Evolutionary conservation across 2,113 vertebrate species (phyloP).

Genomic region (Trinectes maculatus): DNA sequence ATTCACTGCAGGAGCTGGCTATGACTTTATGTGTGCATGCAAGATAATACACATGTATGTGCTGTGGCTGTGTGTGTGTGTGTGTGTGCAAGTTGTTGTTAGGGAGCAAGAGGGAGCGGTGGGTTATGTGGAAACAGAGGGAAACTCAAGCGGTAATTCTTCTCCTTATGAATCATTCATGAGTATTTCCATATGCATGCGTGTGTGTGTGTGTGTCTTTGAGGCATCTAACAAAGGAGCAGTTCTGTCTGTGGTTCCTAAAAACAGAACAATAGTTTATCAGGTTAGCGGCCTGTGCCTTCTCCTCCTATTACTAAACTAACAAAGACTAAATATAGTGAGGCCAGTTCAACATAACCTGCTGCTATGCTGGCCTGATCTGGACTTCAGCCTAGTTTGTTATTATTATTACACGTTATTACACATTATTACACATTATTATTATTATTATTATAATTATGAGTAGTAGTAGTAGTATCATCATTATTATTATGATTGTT

Average conservation of each 20-base stretch:
- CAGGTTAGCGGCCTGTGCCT: not conserved
- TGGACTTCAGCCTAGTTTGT: too few species aligned
- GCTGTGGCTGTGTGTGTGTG: not conserved
- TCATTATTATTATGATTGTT: too few species aligned
- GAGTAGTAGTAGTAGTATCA: too few species aligned
- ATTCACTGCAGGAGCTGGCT: not conserved
- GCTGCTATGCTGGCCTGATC: too few species aligned
- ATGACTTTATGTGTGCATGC: conserved; percentile 6
- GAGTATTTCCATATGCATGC: not conserved
- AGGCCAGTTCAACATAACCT: conserved; percentile 5
- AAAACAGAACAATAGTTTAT: conserved; percentile 24
- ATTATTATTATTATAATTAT: too few species aligned
- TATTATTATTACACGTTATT: too few species aligned
- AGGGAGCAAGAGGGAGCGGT: conserved; percentile 36
- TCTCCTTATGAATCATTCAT: conserved; percentile 59
- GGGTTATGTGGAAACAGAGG: conserved; percentile 53
- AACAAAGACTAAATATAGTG: not conserved
- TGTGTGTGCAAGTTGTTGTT: conserved; percentile 25
- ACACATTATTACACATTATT: too few species aligned
- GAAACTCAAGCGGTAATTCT: conserved; percentile 49
- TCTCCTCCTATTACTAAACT: not conserved
- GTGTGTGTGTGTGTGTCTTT: conserved; percentile 6
- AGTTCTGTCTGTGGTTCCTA: conserved; percentile 11
- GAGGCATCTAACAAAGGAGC: not conserved
- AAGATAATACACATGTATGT: not conserved